Evolutionary conservation across 1,140 invertebrate genomes (phyloP).

Genomic region (Calephelis virginiensis): DNA sequence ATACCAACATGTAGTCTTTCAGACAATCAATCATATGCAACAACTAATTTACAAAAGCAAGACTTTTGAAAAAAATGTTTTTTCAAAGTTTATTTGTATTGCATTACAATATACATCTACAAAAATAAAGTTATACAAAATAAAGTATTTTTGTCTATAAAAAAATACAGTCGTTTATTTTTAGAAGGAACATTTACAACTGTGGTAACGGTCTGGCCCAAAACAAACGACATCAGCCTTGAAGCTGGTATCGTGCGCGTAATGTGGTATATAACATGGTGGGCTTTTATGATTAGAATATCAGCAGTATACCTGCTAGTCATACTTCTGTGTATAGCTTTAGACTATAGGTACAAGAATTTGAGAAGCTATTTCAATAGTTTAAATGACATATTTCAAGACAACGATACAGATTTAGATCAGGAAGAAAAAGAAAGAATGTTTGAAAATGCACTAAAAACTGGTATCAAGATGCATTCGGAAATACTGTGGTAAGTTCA

Average conservation of each 20-base stretch:
- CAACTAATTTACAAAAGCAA: background rate
- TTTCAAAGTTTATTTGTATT: background rate
- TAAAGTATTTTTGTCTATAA: too few relatives aligned
- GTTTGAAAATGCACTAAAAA: constrained; percentile 43
- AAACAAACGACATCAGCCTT: constrained; percentile 35
- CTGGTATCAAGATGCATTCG: constrained; percentile 49
- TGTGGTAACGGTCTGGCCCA: constrained; percentile 46
- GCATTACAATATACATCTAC: too few relatives aligned
- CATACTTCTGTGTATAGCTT: constrained; percentile 36
- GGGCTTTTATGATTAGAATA: constrained; percentile 41
- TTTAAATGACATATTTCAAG: constrained; percentile 42
- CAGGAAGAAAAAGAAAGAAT: constrained; percentile 39
- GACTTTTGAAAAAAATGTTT: background rate
- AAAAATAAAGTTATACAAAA: too few relatives aligned
- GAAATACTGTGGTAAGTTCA: constrained; percentile 42
- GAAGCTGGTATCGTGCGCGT: constrained; percentile 35
- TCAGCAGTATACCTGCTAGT: constrained; percentile 38
- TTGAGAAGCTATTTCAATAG: constrained; percentile 48
- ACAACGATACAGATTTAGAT: constrained; percentile 15
- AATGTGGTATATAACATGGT: constrained; percentile 45
- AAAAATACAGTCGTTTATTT: constrained; percentile 16
- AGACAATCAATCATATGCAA: too few relatives aligned
- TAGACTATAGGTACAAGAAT: constrained; percentile 48
- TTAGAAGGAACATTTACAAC: constrained; percentile 48
- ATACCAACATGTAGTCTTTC: too few relatives aligned